Evolutionary conservation across 2,797 vertebrate genomes (phyloP).

Genomic region (Aplochiton taeniatus): DNA sequence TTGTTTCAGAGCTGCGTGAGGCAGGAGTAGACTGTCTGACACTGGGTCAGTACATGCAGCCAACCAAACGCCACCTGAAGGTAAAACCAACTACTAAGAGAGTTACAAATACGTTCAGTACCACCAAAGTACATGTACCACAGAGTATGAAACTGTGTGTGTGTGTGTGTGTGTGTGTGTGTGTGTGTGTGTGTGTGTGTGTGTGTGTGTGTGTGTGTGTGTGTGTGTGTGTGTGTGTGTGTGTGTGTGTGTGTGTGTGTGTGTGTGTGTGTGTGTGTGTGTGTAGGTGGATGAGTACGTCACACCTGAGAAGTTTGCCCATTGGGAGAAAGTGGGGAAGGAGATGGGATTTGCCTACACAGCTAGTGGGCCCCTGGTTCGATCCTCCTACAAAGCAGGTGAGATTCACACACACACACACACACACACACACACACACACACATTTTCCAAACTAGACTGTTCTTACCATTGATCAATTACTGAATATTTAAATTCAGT

Average conservation of each 20-base stretch:
- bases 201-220: constrained; percentile 57
- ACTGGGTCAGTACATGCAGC: constrained; percentile 98
- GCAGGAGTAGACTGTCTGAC: constrained; percentile 92
- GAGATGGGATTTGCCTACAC: constrained; percentile 95
- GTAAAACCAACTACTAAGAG: constrained; percentile 56
- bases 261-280: constrained; percentile 13
- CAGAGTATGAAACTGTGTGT: background rate
- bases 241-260: constrained; percentile 73
- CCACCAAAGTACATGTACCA: background rate
- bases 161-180: constrained; percentile 1
- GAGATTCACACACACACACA: constrained; percentile 25
- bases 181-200: constrained; percentile 2
- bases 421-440: no score
- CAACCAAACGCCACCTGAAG: constrained; percentile 96
- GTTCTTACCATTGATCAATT: no score
- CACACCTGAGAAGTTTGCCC: constrained; percentile 91
- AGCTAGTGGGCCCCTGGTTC: constrained; percentile 93
- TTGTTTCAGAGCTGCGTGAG: constrained; percentile 83
- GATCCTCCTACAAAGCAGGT: constrained; percentile 99
- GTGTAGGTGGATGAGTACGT: constrained; percentile 93
- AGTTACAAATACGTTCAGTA: background rate
- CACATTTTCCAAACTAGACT: background rate
- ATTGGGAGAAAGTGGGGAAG: constrained; percentile 92
- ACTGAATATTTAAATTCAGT: background rate
- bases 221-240: constrained; percentile 60